A percentile compares a stretch with the other conserved stretches of the same genome.
Conservation (phyloP, 2,113 vertebrate species). For the Mirounga angustirostris region DNA sequence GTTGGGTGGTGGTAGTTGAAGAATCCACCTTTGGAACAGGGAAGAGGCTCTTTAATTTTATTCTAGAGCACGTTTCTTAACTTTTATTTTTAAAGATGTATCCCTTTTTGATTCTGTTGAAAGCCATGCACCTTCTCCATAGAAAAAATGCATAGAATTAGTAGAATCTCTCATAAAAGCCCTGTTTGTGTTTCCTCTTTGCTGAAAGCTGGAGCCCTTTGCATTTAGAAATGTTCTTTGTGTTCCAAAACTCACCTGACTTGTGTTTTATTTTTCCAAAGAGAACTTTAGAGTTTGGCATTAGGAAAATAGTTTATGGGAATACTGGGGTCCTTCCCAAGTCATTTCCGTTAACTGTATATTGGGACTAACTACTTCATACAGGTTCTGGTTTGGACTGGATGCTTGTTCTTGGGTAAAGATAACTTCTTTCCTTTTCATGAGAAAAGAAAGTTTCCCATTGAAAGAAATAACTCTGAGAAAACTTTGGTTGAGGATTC, state of each 20-base stretch:
- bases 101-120: constrained; percentile 19
- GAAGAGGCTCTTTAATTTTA: background rate
- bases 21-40: background rate
- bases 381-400: constrained; percentile 2
- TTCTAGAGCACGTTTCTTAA: background rate
- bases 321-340: background rate
- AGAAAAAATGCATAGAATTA: constrained; percentile 14
- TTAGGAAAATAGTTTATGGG: background rate
- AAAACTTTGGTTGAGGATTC: constrained; percentile 22
- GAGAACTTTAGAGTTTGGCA: background rate
- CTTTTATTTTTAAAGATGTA: background rate
- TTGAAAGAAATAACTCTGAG: constrained; percentile 32
- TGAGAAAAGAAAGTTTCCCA: background rate
- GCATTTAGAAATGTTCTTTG: background rate
- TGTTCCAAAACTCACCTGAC: background rate
- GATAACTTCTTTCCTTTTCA: background rate
- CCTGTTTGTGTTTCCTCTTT: constrained; percentile 17
- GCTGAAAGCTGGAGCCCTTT: constrained; percentile 1
- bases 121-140: background rate
- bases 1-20: background rate
- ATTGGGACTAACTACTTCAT: background rate
- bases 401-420: background rate
- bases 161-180: background rate
- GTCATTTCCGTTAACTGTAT: background rate
- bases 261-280: constrained; percentile 37